Percentiles rank a stretch among this genome's conserved stretches.
phyloP scores from a whole-genome alignment of 2,113 vertebrate genomes.

The Tachysurus vachellii region DNA sequence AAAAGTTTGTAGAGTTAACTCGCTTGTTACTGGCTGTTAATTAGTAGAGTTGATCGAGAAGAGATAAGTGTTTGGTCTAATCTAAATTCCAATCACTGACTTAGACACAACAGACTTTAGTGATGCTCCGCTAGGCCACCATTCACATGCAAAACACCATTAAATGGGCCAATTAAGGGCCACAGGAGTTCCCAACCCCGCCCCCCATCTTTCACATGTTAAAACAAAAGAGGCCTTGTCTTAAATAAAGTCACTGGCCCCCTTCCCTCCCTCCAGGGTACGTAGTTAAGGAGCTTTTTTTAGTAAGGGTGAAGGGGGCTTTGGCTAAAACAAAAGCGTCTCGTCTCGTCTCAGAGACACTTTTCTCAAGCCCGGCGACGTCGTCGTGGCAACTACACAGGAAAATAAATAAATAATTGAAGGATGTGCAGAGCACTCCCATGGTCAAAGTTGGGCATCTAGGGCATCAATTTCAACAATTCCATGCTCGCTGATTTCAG shows the following conservation, averaged over 20 bases:
- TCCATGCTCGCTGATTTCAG: conserved; percentile 46
- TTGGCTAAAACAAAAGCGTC: conserved; percentile 59
- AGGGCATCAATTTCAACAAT: conserved; percentile 34
- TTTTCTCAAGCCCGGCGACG: conserved; percentile 41
- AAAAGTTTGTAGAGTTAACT: conserved; percentile 81
- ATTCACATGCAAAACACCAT: conserved; percentile 98
- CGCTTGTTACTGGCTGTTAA: conserved; percentile 82
- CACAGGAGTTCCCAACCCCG: conserved; percentile 80
- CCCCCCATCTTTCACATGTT: conserved; percentile 82
- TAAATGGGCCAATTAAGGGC: conserved; percentile 98
- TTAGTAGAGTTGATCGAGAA: conserved; percentile 88
- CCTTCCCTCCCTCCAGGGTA: conserved; percentile 45
- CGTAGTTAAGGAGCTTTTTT: conserved; percentile 71
- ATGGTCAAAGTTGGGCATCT: conserved; percentile 53
- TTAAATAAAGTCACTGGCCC: conserved; percentile 87
- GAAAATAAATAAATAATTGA: conserved; percentile 6
- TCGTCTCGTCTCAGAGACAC: conserved; percentile 50
- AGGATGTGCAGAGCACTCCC: background rate
- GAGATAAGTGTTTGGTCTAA: conserved; percentile 87
- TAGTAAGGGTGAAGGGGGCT: conserved; percentile 43
- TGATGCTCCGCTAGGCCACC: conserved; percentile 83
- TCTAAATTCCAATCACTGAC: conserved; percentile 95
- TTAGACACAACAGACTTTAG: conserved; percentile 94
- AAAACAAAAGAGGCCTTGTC: conserved; percentile 94
- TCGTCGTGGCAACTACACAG: conserved; percentile 52